Base-by-base conservation (phyloP, 2,888 invertebrate species). In the Nemurella pictetii region DNA sequence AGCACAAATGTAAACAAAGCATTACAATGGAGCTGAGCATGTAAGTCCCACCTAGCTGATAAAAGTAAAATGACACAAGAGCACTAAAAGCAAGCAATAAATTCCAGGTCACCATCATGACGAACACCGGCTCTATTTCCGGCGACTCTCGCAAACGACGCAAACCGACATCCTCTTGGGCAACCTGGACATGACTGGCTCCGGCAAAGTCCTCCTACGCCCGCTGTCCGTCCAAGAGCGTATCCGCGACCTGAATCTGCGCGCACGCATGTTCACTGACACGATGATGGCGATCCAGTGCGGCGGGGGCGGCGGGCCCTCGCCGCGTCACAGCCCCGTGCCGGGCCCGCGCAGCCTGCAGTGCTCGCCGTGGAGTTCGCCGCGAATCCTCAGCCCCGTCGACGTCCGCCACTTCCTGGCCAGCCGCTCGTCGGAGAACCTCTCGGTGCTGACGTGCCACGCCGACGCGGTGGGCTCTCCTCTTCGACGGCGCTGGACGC, bases 351-450 rank as follows among this genome's bases (percentile, higher is more conserved):
- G 89, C 85, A 90, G 90, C 84, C 87, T 87, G 25, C 87, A 91
- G 90, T 90, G 90, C 86, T 91, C 91, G 20, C 91, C 91, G 0
- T 91, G 91, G 91, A 91, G 90, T 86, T 91, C 91, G 0, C 91
- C 91, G 0, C 88, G 91, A 35, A 90, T 91, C 72, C 88, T 91
- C 78, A 91, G 91, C 85, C 91, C 91, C 12, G 91, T 91, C 15
- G 91, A 91, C 87, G 89, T 90, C 30, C 89, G 90, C 20, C 91
- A 91, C 83, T 90, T 91, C 83, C 88, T 91, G 83, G 89, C 90
- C 3, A 91, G 91, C 87, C 89, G 90, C 36, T 91, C 91, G 4
- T 90, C 90, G 2, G 91, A 91, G 87, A 91, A 91, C 86, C 87
- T 91, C 72, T 89, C 89, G 4, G 86, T 87, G 36, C 83, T 88